Evolutionary conservation across 2,797 vertebrate genomes (phyloP).

Genomic region (Florisuga fusca): DNA sequence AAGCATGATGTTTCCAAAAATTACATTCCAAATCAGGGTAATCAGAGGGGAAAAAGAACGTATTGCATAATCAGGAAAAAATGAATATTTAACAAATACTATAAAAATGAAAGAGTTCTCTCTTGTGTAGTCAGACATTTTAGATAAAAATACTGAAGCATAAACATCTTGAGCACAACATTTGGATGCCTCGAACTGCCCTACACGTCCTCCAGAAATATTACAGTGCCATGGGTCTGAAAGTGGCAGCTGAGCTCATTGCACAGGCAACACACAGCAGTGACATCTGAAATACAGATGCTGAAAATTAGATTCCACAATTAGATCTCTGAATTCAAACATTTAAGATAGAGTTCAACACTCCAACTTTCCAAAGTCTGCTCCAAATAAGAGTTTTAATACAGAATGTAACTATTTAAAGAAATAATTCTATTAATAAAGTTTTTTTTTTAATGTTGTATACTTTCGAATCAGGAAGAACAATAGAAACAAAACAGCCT

Average conservation of each 20-base stretch:
- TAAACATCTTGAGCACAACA: neutral
- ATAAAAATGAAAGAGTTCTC: neutral
- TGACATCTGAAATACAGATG: neutral
- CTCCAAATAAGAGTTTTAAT: neutral
- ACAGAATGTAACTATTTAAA: neutral
- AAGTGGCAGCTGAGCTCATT: neutral
- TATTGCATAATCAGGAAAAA: neutral
- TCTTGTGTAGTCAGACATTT: neutral
- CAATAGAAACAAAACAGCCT: neutral
- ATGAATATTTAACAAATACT: neutral
- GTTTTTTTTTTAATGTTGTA: neutral
- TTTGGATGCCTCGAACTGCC: neutral
- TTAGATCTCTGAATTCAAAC: neutral
- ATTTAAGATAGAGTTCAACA: neutral
- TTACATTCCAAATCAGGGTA: neutral
- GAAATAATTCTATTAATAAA: neutral
- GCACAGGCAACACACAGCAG: neutral
- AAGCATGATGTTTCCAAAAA: rapidly evolving
- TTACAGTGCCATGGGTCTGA: neutral
- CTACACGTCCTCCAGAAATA: neutral
- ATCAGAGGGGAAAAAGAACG: neutral
- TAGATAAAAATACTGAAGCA: neutral
- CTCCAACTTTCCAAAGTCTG: neutral
- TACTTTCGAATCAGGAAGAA: neutral
- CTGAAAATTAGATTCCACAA: neutral